Percentiles rank a stretch among this genome's conserved stretches.
phyloP scores from a whole-genome alignment of 1,140 invertebrate genomes.

The Coenobita brevimanus region DNA sequence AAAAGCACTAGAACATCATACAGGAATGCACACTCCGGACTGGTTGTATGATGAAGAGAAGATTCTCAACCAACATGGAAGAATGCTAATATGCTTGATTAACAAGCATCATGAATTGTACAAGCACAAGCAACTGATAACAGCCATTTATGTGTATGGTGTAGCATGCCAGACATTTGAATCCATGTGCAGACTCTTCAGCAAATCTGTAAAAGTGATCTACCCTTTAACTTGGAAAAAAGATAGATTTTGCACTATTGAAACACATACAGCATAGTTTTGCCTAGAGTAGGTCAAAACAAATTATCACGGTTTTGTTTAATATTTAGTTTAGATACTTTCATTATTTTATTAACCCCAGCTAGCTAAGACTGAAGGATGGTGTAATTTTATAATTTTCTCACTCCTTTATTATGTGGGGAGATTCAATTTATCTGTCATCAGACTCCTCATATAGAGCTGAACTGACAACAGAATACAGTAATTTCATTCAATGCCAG shows the following conservation, averaged over 20 bases:
- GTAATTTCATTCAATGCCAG: no score
- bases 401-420: no score
- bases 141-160: not conserved
- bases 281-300: no score
- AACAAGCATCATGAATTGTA: not conserved
- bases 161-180: slow-evolving; percentile 6
- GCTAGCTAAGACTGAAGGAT: no score
- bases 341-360: no score
- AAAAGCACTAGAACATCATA: not conserved
- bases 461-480: no score
- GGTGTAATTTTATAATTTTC: no score
- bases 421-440: no score
- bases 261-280: no score
- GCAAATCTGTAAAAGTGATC: not conserved
- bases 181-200: not conserved
- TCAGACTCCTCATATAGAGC: no score
- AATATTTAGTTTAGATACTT: no score
- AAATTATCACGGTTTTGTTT: no score
- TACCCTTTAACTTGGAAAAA: not conserved
- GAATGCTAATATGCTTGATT: not conserved
- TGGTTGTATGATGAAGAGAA: slow-evolving; percentile 24
- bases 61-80: slow-evolving; percentile 1
- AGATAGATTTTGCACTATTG: not conserved
- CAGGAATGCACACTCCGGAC: not conserved
- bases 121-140: not conserved